Base-by-base conservation (phyloP, 2,888 invertebrate genomes). In the Nephrocerus scutellatus region DNA sequence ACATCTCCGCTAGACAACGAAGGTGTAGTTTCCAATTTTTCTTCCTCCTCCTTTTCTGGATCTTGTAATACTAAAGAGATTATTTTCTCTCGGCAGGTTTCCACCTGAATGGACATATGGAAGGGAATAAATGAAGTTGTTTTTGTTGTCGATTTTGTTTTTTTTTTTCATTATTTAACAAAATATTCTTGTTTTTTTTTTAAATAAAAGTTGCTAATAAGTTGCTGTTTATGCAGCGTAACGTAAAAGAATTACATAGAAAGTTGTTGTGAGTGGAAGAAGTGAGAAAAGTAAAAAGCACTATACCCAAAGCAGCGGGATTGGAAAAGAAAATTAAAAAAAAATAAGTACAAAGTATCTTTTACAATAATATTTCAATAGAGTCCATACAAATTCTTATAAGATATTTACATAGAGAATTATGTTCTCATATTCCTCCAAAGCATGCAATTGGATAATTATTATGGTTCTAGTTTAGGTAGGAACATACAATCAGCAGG, bases 21-120 rank as follows among this genome's bases (percentile, higher is more conserved):
- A n/a, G n/a, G n/a, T n/a, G n/a, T 38, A 33, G 25, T 30, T 20
- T 40, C 30, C 26, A 25, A 4, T 25, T 16, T 31, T 29, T 35
- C 36, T 24, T 28, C 15, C 1, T 50, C 47, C 62, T 66, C 53
- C 26, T 48, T 49, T 36, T 63, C 66, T 14, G 51, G 78, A 72
- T 70, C 77, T 72, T 63, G 75, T 79, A 90, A 70, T 70, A 90
- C 89, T 69, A 90, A 71, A 41, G 89, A 88, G 70, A 90, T 86
- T 55, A 90, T 89, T 72, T 88, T 89, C 71, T 89, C 88, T 70
- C 85, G 84, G 48, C 88, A 82, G 46, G 89, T 89, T 76, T 90
- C 89, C 67, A 89, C 88, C 89, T 67, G 62, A 52, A 59, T 57
- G 39, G 49, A 49, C 46, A 53, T n/a, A 40, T 43, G 52, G 48